These are phyloP conservation scores for Pangasianodon gigas DNA, from an alignment of 2,113 vertebrate genomes.

Conservation along the genomic window DNA sequence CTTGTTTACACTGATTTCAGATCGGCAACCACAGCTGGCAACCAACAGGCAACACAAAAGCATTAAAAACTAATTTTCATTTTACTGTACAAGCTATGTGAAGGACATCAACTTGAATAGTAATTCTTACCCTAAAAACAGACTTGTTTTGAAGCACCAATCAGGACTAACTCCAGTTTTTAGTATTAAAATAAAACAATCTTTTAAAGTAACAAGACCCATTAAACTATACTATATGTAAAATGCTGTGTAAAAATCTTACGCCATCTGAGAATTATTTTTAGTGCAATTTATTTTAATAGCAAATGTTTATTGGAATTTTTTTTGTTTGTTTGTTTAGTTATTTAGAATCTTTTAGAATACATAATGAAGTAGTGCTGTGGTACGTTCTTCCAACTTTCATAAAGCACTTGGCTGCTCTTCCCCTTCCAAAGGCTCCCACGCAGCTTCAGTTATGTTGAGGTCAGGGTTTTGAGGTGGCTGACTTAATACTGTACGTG, in stretches of 20 bases:
- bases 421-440: neutral
- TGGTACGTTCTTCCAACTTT: neutral
- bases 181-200: neutral
- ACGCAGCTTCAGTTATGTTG: constrained; percentile 17
- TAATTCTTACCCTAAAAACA: neutral
- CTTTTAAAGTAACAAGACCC: neutral
- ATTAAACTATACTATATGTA: neutral
- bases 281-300: neutral
- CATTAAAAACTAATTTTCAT: neutral
- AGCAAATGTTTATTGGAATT: neutral
- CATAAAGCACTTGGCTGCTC: constrained; percentile 2
- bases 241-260: neutral
- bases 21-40: neutral
- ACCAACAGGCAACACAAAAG: neutral
- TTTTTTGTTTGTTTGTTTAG: neutral
- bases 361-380: neutral
- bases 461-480: constrained; percentile 20
- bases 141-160: neutral
- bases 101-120: neutral
- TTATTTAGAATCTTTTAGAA: neutral
- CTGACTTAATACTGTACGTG: constrained; percentile 11
- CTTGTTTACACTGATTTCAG: constrained; percentile 11
- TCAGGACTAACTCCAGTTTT: neutral
- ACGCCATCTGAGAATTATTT: neutral
- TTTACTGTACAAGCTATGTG: neutral